Percentiles rank a stretch among this genome's conserved stretches.
Evolutionary conservation across 2,113 vertebrate genomes (phyloP).

Genomic region (Erpornis zantholeuca): DNA sequence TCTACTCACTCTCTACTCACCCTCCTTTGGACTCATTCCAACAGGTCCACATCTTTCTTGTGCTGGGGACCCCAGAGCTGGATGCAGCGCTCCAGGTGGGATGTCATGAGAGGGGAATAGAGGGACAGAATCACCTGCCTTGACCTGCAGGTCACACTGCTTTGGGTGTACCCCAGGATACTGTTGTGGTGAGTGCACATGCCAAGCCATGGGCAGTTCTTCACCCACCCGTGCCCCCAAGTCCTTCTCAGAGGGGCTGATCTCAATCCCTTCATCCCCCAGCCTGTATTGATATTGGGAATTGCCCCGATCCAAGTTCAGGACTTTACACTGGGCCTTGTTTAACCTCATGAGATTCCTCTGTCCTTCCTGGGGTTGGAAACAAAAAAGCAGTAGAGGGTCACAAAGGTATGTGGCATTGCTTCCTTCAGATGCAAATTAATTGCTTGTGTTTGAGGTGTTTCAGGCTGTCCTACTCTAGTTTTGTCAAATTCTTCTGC

Average conservation of each 20-base stretch:
- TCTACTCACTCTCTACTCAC: rapidly evolving
- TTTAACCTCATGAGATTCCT: not conserved
- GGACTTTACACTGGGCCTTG: not conserved
- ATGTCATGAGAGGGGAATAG: not conserved
- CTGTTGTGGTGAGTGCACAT: not conserved
- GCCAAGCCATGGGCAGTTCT: not conserved
- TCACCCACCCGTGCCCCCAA: not conserved
- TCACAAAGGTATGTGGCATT: not conserved
- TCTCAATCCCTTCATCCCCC: not conserved
- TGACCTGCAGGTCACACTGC: not conserved
- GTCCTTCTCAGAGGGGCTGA: not conserved
- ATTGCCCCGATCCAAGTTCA: not conserved
- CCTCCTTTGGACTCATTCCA: not conserved
- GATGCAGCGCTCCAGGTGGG: not conserved
- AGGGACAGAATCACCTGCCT: not conserved
- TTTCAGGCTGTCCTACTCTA: not conserved
- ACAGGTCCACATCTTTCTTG: not conserved
- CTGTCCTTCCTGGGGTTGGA: not conserved
- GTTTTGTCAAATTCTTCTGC: not conserved
- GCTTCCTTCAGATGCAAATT: not conserved
- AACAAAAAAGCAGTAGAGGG: not conserved
- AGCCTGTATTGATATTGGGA: not conserved
- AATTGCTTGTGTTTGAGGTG: not conserved
- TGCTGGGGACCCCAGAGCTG: not conserved
- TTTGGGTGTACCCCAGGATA: not conserved